These are phyloP conservation scores for Gymnodraco acuticeps DNA, from an alignment of 2,797 vertebrate genomes.

Conservation along the genomic window DNA sequence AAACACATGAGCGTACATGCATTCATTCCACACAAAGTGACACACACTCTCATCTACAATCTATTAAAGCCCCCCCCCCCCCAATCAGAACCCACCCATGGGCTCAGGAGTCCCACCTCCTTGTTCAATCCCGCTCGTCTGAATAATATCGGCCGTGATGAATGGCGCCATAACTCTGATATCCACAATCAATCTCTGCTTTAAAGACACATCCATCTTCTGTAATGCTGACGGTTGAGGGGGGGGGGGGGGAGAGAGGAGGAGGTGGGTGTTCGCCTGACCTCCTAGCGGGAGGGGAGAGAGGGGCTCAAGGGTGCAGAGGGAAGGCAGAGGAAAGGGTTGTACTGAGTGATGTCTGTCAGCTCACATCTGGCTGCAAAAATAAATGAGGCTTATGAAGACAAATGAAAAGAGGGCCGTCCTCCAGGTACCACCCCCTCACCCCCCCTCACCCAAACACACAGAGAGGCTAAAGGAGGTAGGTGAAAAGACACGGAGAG, in stretches of 20 bases:
- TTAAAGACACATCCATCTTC: conserved; percentile 99
- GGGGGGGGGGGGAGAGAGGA: conserved; percentile 17
- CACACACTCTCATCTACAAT: conserved; percentile 60
- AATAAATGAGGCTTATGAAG: conserved; percentile 96
- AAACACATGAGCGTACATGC: conserved; percentile 41
- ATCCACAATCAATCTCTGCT: conserved; percentile 99
- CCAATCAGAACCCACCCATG: conserved; percentile 58
- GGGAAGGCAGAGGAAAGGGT: conserved; percentile 58
- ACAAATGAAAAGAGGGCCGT: conserved; percentile 88
- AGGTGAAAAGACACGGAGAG: conserved; percentile 72
- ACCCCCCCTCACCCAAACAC: conserved; percentile 17
- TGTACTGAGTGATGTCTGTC: conserved; percentile 93
- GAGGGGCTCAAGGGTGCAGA: conserved; percentile 75
- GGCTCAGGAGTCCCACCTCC: conserved; percentile 93
- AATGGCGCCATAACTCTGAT: conserved; percentile 98
- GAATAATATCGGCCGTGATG: conserved; percentile 98
- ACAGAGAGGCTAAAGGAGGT: neutral
- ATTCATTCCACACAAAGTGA: conserved; percentile 25
- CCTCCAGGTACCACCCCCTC: conserved; percentile 6
- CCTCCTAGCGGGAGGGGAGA: conserved; percentile 76
- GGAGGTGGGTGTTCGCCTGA: conserved; percentile 81
- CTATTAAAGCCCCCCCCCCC: conserved; percentile 60
- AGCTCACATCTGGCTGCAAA: conserved; percentile 93
- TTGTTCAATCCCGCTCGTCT: conserved; percentile 94
- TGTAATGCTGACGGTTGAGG: conserved; percentile 92